phyloP scores from a whole-genome alignment of 2,797 vertebrate genomes.

The Sebastes oblongus region DNA sequence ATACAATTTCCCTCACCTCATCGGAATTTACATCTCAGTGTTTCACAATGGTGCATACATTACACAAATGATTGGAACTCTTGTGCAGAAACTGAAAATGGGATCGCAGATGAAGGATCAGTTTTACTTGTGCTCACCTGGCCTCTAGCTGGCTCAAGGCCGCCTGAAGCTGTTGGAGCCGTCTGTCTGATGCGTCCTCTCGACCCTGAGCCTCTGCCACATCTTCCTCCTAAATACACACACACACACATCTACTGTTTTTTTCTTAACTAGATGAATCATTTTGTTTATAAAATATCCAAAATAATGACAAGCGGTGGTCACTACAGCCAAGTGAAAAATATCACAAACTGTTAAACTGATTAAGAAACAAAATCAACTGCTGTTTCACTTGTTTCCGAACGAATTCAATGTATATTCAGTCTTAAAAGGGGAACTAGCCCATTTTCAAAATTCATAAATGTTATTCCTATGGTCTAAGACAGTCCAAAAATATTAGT shows the following conservation, averaged over 20 bases:
- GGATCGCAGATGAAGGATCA: background rate
- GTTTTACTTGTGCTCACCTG: slow-evolving; percentile 78
- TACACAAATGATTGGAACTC: background rate
- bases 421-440: background rate
- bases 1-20: background rate
- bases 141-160: slow-evolving; percentile 87
- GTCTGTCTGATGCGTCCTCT: slow-evolving; percentile 87
- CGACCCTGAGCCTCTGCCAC: slow-evolving; percentile 81
- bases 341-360: background rate
- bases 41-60: background rate
- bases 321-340: background rate
- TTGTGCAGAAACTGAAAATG: background rate
- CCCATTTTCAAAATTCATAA: background rate
- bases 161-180: slow-evolving; percentile 86
- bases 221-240: slow-evolving; percentile 86
- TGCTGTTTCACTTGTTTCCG: background rate
- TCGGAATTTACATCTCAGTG: background rate
- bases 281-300: background rate
- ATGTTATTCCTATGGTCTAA: background rate
- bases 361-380: background rate
- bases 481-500: background rate
- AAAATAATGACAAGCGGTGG: background rate
- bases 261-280: background rate
- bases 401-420: background rate
- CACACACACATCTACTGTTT: background rate